These are phyloP conservation scores for Trilocha varians DNA, from an alignment of 2,888 invertebrate genomes.

Conservation along the genomic window DNA sequence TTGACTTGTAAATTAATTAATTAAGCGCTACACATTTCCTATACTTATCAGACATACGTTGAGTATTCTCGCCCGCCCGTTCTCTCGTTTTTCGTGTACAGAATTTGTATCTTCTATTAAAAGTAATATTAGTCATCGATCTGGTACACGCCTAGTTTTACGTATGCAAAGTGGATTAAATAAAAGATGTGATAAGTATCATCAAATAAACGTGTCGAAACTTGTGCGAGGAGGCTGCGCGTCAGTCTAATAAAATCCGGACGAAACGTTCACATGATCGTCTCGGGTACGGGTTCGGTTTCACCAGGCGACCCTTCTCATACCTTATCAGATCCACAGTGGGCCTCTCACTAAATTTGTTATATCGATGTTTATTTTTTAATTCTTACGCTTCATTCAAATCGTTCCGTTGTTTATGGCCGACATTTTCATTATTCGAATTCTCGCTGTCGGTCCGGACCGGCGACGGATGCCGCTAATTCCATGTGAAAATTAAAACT, in stretches of 20 bases:
- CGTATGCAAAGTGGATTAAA: conserved; percentile 50
- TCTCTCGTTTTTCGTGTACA: conserved; percentile 35
- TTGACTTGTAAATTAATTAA: conserved; percentile 27
- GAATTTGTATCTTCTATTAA: conserved; percentile 40
- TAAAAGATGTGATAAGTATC: conserved; percentile 38
- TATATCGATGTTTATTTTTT: conserved; percentile 53
- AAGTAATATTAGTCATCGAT: conserved; percentile 44
- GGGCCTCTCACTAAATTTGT: conserved; percentile 61
- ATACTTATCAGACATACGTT: no score
- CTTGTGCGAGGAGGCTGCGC: conserved; percentile 49
- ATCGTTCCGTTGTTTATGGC: conserved; percentile 70
- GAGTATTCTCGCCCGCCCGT: conserved; percentile 25
- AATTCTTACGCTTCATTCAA: conserved; percentile 65
- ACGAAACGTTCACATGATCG: conserved; percentile 53
- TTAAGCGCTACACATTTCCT: background rate
- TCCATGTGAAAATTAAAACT: conserved; percentile 64
- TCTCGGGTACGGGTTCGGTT: conserved; percentile 60
- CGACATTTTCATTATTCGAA: conserved; percentile 70
- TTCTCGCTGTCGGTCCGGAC: conserved; percentile 39
- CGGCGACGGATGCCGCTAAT: conserved; percentile 51
- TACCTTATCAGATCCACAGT: conserved; percentile 57
- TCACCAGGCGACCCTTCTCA: conserved; percentile 63
- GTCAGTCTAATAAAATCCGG: conserved; percentile 52
- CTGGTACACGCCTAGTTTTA: conserved; percentile 35
- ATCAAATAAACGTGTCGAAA: conserved; percentile 52